phyloP scores from a whole-genome alignment of 2,113 vertebrate species.

The Labeo rohita region DNA sequence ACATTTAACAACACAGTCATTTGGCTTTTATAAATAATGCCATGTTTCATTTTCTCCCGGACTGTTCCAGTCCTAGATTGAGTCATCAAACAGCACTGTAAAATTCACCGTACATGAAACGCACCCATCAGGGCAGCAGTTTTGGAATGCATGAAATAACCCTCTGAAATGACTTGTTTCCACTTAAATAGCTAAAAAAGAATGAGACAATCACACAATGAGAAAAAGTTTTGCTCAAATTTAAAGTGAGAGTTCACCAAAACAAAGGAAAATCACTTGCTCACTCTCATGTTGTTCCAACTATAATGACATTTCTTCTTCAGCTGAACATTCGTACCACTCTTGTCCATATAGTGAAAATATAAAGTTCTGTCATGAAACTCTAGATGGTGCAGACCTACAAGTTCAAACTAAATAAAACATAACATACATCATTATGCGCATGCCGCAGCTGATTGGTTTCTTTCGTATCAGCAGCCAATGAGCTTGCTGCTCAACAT shows the following conservation, averaged over 20 bases:
- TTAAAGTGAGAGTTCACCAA: neutral
- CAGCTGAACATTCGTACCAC: neutral
- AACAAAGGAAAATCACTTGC: neutral
- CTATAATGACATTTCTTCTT: neutral
- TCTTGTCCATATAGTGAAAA: neutral
- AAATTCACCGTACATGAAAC: neutral
- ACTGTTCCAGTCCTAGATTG: neutral
- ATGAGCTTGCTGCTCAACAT: no score
- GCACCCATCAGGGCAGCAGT: neutral
- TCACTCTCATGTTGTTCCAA: neutral
- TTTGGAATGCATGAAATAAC: slow-evolving; percentile 33
- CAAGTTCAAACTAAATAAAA: no score
- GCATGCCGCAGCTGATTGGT: no score
- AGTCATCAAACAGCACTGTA: neutral
- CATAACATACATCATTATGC: no score
- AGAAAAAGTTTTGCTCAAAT: neutral
- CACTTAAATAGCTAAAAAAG: neutral
- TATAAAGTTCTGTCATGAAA: neutral
- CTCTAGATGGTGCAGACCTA: no score
- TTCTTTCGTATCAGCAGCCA: no score
- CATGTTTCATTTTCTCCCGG: neutral
- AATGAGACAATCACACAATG: neutral
- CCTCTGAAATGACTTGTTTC: neutral
- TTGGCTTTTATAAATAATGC: slow-evolving; percentile 1
- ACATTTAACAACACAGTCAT: neutral